These are phyloP conservation scores for Phylloscopus trochilus DNA, from an alignment of 2,113 vertebrate species.

Conservation along the genomic window DNA sequence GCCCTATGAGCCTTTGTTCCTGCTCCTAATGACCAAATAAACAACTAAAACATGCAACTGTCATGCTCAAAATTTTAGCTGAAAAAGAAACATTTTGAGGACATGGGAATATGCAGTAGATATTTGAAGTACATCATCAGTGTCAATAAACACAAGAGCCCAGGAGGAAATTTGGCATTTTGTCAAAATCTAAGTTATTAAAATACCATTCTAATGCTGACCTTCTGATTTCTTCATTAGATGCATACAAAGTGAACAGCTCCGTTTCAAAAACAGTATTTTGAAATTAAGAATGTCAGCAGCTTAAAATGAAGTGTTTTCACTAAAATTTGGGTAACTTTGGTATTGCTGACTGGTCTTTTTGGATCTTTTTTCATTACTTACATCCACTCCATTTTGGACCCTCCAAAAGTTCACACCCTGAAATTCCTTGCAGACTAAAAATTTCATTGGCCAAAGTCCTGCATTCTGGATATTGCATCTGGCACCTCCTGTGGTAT, in stretches of 20 bases:
- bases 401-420: neutral
- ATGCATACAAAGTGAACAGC: neutral
- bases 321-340: neutral
- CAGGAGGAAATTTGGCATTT: neutral
- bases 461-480: neutral
- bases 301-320: neutral
- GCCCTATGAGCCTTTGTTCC: neutral
- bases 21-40: neutral
- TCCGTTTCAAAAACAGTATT: neutral
- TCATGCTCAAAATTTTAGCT: neutral
- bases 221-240: constrained; percentile 4
- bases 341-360: neutral
- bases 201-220: neutral
- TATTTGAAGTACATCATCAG: neutral
- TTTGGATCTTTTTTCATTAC: neutral
- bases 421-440: neutral
- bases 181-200: neutral
- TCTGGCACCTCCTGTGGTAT: neutral
- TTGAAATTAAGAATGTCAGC: neutral
- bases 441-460: neutral
- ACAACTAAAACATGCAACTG: neutral
- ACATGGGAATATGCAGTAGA: neutral
- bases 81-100: neutral
- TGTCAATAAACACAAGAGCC: neutral
- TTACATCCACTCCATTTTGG: neutral